Base-by-base conservation (phyloP, 1,140 invertebrate species). In the Bombus confusus region DNA sequence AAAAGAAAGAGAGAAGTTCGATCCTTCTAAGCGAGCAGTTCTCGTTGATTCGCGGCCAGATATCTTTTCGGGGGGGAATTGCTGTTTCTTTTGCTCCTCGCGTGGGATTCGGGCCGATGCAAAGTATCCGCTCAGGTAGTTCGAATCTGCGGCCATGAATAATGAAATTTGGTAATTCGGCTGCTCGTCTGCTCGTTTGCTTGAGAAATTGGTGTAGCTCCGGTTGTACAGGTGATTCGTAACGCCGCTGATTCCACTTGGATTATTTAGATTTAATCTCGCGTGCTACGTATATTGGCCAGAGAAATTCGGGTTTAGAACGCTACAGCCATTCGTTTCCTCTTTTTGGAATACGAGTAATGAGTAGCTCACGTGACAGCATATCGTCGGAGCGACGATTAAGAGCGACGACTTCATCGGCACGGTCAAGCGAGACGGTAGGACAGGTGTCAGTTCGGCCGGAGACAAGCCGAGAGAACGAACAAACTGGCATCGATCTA, bases 161-260 rank as follows among this genome's bases (percentile, higher is more conserved):
- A 84, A 84, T 80, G 76, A 80, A 84, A 80, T 84, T 84, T 41
- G 66, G 75, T 71, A 43, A 84, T 78, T 43, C 52, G 15, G 41
- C 25, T 59, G 73, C 43, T 37, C 34, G 41, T 34, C 18, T 47
- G 73, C 80, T 72, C n/a, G 76, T 62, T 80, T 10, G 25, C 22
- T 39, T 22, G 79, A 80, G 47, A 72, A 80, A 80, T 72, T 52
- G 31, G 8, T 25, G 79, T 34, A 77, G 62, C 62, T 37, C 52
- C 79, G 73, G 22, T 47, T 34, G n/a, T 5, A 12, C 31, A 28
- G 41, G 25, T n/a, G 57, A 47, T 75, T 76, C 34, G 52, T n/a
- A 52, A 31, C 31, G 10, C 12, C 12, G 18, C 10, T 62, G 59
- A 62, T 13, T n/a, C 59, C 8, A 22, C 41, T 64, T 66, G 15